Evolutionary conservation across 35 echinoderm and acorn worm species (phyloP).

Genomic region (Apostichopus parvimensis): DNA sequence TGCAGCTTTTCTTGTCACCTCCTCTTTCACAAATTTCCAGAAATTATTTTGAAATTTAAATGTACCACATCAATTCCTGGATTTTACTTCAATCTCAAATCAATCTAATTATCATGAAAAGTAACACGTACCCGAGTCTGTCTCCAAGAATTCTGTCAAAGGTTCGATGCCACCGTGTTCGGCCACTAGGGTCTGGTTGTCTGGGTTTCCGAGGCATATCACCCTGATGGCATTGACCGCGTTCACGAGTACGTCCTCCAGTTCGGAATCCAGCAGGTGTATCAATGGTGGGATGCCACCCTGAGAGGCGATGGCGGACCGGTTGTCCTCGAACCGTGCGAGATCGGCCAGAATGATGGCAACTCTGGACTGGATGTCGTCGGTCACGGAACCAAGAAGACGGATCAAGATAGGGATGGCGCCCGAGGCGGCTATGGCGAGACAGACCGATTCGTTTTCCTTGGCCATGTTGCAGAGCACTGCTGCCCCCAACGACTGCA

Average conservation of each 20-base stretch:
- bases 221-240: constrained; percentile 87
- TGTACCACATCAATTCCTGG: too few relatives aligned
- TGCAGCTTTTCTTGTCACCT: too few relatives aligned
- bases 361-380: constrained; percentile 89
- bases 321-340: constrained; percentile 65
- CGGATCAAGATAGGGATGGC: constrained; percentile 86
- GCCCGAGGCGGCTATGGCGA: constrained; percentile 66
- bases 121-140: constrained; percentile 75
- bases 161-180: constrained; percentile 78
- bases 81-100: too few relatives aligned
- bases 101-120: too few relatives aligned
- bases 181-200: constrained; percentile 84
- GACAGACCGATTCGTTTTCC: constrained; percentile 56
- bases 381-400: constrained; percentile 61
- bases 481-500: constrained; percentile 92
- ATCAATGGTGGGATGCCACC: constrained; percentile 83
- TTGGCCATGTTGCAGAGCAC: constrained; percentile 94
- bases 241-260: constrained; percentile 93
- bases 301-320: constrained; percentile 64
- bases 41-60: too few relatives aligned
- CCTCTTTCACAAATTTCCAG: too few relatives aligned
- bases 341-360: constrained; percentile 90
- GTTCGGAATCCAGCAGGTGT: constrained; percentile 84
- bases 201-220: constrained; percentile 71
- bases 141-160: constrained; percentile 87